phyloP scores from a whole-genome alignment of 2,888 invertebrate species.

The Zygaena filipendulae region DNA sequence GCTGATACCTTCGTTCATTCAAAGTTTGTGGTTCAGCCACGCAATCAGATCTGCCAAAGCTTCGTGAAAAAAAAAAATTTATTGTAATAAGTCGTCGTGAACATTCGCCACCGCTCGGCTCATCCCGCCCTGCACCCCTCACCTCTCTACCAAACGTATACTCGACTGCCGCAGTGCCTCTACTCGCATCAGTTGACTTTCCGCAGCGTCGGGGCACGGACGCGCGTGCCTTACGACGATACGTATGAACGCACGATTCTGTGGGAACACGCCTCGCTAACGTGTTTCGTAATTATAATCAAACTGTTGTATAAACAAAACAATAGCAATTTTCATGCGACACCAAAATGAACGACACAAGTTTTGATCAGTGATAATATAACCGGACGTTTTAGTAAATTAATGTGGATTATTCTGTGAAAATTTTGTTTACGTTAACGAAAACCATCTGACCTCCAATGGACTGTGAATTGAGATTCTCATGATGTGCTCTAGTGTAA shows the following conservation, averaged over 20 bases:
- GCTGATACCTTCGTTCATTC: conserved; percentile 44
- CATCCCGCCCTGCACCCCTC: conserved; percentile 44
- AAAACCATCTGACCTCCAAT: too few species aligned
- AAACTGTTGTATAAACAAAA: background rate
- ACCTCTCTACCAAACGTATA: conserved; percentile 42
- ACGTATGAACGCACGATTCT: conserved; percentile 44
- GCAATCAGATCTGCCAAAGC: conserved; percentile 56
- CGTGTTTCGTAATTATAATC: too few species aligned
- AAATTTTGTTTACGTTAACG: conserved; percentile 25
- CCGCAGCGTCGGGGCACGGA: conserved; percentile 58
- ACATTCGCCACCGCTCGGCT: conserved; percentile 63
- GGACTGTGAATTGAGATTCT: conserved; percentile 28
- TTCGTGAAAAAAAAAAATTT: conserved; percentile 62
- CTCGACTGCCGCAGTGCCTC: conserved; percentile 58
- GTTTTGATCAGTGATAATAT: too few species aligned
- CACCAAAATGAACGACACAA: too few species aligned
- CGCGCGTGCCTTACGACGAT: conserved; percentile 61
- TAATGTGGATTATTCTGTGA: conserved; percentile 42
- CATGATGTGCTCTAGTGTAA: conserved; percentile 35
- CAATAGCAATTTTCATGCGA: too few species aligned
- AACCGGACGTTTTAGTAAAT: conserved; percentile 19
- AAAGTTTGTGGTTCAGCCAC: conserved; percentile 44
- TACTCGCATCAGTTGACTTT: conserved; percentile 54
- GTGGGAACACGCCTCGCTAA: conserved; percentile 56
- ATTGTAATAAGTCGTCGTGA: conserved; percentile 66